A percentile compares a stretch with the other conserved stretches of the same genome.
phyloP scores from a whole-genome alignment of 2,113 vertebrate species.

The Colinus virginianus region DNA sequence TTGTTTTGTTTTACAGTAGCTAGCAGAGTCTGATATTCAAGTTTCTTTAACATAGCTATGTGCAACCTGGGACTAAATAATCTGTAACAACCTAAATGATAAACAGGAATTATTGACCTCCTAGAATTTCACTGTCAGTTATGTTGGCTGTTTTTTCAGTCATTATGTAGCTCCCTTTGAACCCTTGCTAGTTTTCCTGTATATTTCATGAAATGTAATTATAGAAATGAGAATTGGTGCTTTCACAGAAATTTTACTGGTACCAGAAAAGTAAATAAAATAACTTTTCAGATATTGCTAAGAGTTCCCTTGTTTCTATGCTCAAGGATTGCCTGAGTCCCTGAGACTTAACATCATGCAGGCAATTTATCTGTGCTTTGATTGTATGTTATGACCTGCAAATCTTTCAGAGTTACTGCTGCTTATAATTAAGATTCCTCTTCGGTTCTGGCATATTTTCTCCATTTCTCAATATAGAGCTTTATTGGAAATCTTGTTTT shows the following conservation, averaged over 20 bases:
- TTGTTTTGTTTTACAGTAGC: neutral
- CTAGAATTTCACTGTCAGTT: neutral
- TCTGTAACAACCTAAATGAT: neutral
- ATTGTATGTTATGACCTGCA: neutral
- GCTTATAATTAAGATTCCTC: neutral
- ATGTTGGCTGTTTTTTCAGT: neutral
- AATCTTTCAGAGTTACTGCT: neutral
- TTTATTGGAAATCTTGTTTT: neutral
- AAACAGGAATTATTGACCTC: neutral
- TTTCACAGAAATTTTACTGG: neutral
- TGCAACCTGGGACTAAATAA: slow-evolving; percentile 10
- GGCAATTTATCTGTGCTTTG: neutral
- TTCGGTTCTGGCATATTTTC: neutral
- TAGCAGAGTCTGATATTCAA: neutral
- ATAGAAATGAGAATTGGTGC: slow-evolving; percentile 20
- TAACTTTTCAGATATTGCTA: neutral
- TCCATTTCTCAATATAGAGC: neutral
- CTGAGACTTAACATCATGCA: neutral
- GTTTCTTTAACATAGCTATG: neutral
- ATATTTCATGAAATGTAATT: neutral
- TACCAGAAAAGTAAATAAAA: neutral
- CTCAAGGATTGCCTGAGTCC: neutral
- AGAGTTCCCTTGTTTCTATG: neutral
- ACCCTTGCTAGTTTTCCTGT: neutral
- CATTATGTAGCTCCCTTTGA: slow-evolving; percentile 9